Conservation (phyloP, 2,113 vertebrate genomes). For the Heteronetta atricapilla region DNA sequence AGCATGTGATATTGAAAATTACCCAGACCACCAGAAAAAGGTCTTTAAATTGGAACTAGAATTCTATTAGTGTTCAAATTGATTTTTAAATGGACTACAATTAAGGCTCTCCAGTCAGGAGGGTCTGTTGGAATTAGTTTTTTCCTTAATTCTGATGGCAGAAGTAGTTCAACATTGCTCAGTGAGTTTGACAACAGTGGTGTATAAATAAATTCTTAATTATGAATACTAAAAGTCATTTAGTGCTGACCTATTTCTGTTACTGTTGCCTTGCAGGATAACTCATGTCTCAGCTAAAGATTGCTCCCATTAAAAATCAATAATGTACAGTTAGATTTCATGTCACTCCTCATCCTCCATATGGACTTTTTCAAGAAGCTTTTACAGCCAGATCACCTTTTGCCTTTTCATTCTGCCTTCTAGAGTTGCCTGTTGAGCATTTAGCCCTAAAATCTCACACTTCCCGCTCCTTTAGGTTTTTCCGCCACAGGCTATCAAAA, state of each 20-base stretch:
- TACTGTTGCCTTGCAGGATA: background rate
- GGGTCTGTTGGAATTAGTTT: background rate
- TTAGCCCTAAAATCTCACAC: background rate
- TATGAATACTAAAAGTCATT: background rate
- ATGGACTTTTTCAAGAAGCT: background rate
- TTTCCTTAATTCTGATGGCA: slow-evolving; percentile 9
- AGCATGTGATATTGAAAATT: background rate
- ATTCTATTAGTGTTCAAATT: background rate
- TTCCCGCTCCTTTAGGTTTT: background rate
- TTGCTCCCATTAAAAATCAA: background rate
- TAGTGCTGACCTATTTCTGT: background rate
- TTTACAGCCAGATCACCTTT: background rate
- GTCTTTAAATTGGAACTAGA: slow-evolving; percentile 13
- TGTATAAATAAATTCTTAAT: slow-evolving; percentile 25
- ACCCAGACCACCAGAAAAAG: background rate
- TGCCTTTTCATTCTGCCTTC: background rate
- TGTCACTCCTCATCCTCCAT: background rate
- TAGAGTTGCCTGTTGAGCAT: background rate
- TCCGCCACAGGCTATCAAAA: background rate
- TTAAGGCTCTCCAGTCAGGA: background rate
- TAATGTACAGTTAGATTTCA: background rate
- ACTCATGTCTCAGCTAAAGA: background rate
- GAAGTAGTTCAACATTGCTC: background rate
- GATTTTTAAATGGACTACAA: slow-evolving; percentile 27
- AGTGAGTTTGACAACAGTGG: background rate